Evolutionary conservation across 2,797 vertebrate species (phyloP), one percentile per base, ranked within the genome.

Genomic region (Thamnophis elegans): DNA sequence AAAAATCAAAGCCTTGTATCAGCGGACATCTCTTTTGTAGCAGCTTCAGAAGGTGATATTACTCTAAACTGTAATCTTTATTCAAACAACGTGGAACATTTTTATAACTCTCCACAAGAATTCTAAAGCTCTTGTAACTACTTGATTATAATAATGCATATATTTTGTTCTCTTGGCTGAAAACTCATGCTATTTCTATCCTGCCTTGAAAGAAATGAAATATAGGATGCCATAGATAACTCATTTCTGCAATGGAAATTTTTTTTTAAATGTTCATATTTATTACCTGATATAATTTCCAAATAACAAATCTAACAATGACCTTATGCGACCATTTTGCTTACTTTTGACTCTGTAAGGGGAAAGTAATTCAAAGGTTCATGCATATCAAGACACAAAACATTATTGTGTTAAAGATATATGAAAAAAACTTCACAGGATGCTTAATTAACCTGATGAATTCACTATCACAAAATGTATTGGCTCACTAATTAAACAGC

Each of bases 121-220:
- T 94, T 96, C 55, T 86, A 95, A 51, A 96, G 68, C 93, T 95
- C 96, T 96, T 90, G 92, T 94, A 97, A 97, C 97, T 96, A 96
- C 94, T 94, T 96, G 93, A 95, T 97, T 97, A 97, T 97, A 97
- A 97, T 97, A 97, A 95, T 25, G 53, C 11, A 92, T 94, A 91
- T 82, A 91, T 94, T 97, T 97, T 96, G 97, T 96, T 97, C 95
- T 91, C 86, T 90, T 95, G 95, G 93, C 94, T 96, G 93, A 95
- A 96, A 97, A 96, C 88, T 96, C 94, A 94, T 96, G 94, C 91
- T 56, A 94, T 94, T 97, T 97, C 94, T 91, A 96, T 90, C 95
- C 92, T 95, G 91, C 94, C 89, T 95, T 96, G 92, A 96, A 97
- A 97, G 94, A 97, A 97, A 96, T 96, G 95, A 96, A 96, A 95